A percentile compares a stretch with the other conserved stretches of the same genome.
Evolutionary conservation across 2,113 vertebrate species (phyloP).

Genomic region (Platichthys flesus): DNA sequence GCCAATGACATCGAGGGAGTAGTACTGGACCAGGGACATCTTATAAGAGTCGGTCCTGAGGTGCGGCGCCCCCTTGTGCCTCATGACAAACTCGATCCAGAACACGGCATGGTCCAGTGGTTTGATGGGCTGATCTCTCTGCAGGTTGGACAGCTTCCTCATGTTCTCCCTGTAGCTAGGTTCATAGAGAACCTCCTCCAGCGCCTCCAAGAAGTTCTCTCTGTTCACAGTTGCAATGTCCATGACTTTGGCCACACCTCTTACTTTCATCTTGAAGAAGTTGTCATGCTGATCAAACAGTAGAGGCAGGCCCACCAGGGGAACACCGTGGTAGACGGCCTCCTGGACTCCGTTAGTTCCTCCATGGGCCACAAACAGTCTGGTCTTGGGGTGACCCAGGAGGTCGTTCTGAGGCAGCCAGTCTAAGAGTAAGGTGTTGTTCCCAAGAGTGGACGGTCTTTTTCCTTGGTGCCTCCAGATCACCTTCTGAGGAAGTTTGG

Average conservation of each 20-base stretch:
- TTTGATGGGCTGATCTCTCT: not conserved
- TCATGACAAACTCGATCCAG: conserved; percentile 17
- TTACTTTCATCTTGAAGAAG: conserved; percentile 2
- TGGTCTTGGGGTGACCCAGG: conserved; percentile 17
- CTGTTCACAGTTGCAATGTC: not conserved
- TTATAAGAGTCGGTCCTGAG: not conserved
- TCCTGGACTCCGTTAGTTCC: conserved; percentile 11
- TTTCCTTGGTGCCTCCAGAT: not conserved
- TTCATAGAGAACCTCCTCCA: not conserved
- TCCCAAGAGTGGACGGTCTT: not conserved
- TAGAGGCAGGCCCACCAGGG: conserved; percentile 11
- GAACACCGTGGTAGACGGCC: conserved; percentile 6
- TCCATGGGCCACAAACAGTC: conserved; percentile 5
- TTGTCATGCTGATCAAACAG: conserved; percentile 3
- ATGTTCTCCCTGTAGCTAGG: conserved; percentile 12
- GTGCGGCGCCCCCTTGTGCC: conserved; percentile 7
- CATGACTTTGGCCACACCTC: conserved; percentile 12
- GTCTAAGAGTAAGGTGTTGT: conserved; percentile 5
- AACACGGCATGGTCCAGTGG: not conserved
- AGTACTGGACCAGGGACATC: not conserved
- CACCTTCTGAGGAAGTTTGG: conserved; percentile 11
- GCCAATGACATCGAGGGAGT: not conserved
- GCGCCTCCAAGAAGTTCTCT: conserved; percentile 2
- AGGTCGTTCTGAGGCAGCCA: conserved; percentile 14
- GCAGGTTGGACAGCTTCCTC: conserved; percentile 9